Evolutionary conservation across 2,797 vertebrate species (phyloP).

Genomic region (Enteromius trimaculatus): DNA sequence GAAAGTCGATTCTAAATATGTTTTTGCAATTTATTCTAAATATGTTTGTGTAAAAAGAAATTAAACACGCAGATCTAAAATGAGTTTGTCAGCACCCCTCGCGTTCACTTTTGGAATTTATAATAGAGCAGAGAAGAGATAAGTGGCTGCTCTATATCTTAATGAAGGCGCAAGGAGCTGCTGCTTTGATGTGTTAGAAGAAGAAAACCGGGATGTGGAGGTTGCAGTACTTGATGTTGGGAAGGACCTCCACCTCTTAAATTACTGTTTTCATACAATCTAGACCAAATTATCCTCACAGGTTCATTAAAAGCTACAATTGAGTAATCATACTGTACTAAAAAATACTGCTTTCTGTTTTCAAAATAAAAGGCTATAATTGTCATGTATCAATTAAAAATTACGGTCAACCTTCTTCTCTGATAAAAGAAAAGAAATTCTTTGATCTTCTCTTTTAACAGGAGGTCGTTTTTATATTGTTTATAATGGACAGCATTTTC

Average conservation of each 20-base stretch:
- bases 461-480: neutral
- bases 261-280: neutral
- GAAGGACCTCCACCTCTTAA: conserved; percentile 15
- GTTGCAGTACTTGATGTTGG: neutral
- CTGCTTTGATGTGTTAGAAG: conserved; percentile 31
- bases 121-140: conserved; percentile 16
- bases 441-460: conserved; percentile 12
- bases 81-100: neutral
- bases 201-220: neutral
- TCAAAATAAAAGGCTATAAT: conserved; percentile 14
- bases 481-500: neutral
- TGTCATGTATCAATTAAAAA: conserved; percentile 25
- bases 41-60: conserved; percentile 35
- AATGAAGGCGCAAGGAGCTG: conserved; percentile 27
- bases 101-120: conserved; percentile 4
- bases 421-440: neutral
- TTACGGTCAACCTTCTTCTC: neutral
- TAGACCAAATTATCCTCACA: conserved; percentile 18
- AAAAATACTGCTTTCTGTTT: conserved; percentile 1
- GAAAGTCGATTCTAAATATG: neutral
- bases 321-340: conserved; percentile 2
- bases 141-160: conserved; percentile 34
- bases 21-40: neutral
- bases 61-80: conserved; percentile 3
- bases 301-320: conserved; percentile 20